Evolutionary conservation across 2,797 vertebrate species (phyloP), one percentile per base, ranked within the genome.

Genomic region (Myiotriccus ornatus): DNA sequence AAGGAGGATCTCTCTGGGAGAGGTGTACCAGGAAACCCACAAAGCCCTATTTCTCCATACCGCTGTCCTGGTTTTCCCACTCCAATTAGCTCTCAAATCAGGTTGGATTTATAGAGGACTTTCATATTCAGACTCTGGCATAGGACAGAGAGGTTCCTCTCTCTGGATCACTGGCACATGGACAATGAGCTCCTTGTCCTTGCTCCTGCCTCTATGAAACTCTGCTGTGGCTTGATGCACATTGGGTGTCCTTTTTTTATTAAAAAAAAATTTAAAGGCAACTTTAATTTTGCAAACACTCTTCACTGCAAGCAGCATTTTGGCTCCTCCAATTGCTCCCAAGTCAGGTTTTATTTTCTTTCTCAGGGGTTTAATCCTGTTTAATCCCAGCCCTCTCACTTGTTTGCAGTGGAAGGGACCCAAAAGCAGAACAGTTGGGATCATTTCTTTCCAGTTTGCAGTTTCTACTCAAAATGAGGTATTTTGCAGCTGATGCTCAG

Each of bases 131-230:
- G 52, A 14, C 20, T 68, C 75, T 39, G 56, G 57, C 89, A 81
- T 0, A 34, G 76, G 87, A 81, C 87, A 92, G 87, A 93, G 68
- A 46, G 28, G 78, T 60, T 92, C 81, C 75, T 90, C 87, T 83
- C 84, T 83, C 76, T 75, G 76, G 64, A 83, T 85, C 79, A 60
- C 46, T 53, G 65, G 81, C 74, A 90, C 39, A 23, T 0, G 2
- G 92, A 90, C 80, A 92, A 93, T 18, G 52, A 84, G 59, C 47
- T 84, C 67, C 91, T 94, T 94, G 77, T 90, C 83, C 49, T 90
- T 28, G 16, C 27, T 68, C 65, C 69, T 46, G 73, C 41, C 77
- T 55, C 84, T 50, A 12, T 0, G 2, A 85, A 89, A n/a, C 30
- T 90, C 78, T 69, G 81, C 50, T 67, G 43, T 23, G 55, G 22